Evolutionary conservation across 2,797 vertebrate species (phyloP), one percentile per base, ranked within the genome.

Genomic region (Borostomias antarcticus): DNA sequence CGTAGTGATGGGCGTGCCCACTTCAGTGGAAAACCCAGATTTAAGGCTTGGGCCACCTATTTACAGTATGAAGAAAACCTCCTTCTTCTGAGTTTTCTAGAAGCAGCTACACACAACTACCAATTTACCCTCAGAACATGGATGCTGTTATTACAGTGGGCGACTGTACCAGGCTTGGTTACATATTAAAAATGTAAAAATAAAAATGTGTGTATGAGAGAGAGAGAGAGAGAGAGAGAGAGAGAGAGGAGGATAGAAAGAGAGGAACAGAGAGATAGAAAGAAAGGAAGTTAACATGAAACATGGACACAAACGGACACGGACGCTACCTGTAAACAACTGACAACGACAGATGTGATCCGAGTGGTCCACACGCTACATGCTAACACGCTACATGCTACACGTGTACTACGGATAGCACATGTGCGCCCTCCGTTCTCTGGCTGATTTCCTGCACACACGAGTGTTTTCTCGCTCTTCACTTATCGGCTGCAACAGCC

Each of bases 61-160:
- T 86, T 85, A 85, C 78, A n/a, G n/a, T n/a, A n/a, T n/a, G n/a
- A 77, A 69, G 66, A 66, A 43, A 47, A 33, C 72, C 70, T 85
- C 70, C 76, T 84, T 82, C 40, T 82, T 78, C 66, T 76, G 13
- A 58, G 58, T 26, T 37, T 64, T 70, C 77, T 85, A 73, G 67
- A 71, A 82, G 74, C 64, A 80, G 69, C 81, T 84, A 83, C 72
- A 83, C 51, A 37, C 68, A 79, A 73, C 81, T 69, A 75, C 51
- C 79, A 77, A 87, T 87, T 86, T 79, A 74, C 75, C 70, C 62
- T 64, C 69, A 72, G 74, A 62, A 71, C 67, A 70, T 43, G 52
- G 68, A 73, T 81, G 59, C 61, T 56, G 17, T 52, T 76, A 79
- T 77, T 68, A 78, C 48, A 57, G n/a, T n/a, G n/a, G 66, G 70